Conservation (phyloP, 1,140 invertebrate species). For the Euborellia annulipes region DNA sequence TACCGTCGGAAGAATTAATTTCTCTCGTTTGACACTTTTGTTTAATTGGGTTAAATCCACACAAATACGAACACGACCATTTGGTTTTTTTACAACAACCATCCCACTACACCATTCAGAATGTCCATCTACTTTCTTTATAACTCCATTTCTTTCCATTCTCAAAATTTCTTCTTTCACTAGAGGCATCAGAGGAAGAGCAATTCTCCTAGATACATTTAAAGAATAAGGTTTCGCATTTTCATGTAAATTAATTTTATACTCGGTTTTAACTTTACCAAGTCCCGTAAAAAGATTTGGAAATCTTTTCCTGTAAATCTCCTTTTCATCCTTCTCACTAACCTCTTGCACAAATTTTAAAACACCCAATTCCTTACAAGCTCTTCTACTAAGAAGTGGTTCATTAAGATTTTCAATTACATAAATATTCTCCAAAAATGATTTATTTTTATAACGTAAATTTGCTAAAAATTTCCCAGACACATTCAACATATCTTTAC, state of each 20-base stretch:
- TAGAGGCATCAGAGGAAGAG: slow-evolving; percentile 19
- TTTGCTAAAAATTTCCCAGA: background rate
- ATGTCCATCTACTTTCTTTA: slow-evolving; percentile 19
- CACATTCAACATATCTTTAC: background rate
- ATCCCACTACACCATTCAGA: slow-evolving; percentile 27
- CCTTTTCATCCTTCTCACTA: background rate
- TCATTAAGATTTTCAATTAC: background rate
- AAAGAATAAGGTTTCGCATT: slow-evolving; percentile 4
- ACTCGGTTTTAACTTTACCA: background rate
- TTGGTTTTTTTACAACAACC: slow-evolving; percentile 24
- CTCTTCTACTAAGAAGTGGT: background rate
- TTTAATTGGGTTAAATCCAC: slow-evolving; percentile 25
- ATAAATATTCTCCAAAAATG: background rate
- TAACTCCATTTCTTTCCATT: slow-evolving; percentile 16
- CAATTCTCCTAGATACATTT: slow-evolving; percentile 16
- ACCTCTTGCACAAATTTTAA: background rate
- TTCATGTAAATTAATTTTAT: background rate
- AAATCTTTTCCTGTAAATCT: background rate
- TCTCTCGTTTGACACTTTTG: slow-evolving; percentile 17
- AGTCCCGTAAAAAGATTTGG: slow-evolving; percentile 1
- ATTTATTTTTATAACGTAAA: background rate
- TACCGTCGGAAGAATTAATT: slow-evolving; percentile 6
- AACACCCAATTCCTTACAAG: background rate
- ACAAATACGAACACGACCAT: slow-evolving; percentile 24
- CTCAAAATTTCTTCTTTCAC: slow-evolving; percentile 17